These are phyloP conservation scores for Stercorarius parasiticus DNA, from an alignment of 2,113 vertebrate genomes.

Conservation along the genomic window DNA sequence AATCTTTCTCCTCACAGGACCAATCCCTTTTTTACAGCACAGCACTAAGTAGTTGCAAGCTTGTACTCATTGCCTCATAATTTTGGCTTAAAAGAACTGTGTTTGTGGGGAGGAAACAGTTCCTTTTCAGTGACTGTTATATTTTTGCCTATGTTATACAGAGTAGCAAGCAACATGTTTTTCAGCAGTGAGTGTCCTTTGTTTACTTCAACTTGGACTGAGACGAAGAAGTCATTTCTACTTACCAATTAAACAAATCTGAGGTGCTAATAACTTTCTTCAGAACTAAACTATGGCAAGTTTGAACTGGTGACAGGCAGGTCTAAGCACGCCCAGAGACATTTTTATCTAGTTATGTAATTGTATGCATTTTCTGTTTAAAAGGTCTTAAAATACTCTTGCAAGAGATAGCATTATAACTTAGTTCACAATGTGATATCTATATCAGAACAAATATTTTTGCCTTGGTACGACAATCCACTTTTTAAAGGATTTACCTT, in stretches of 20 bases:
- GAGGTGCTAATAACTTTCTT: background rate
- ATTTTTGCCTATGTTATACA: background rate
- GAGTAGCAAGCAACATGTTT: background rate
- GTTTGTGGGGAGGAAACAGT: background rate
- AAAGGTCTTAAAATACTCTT: background rate
- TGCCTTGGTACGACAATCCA: background rate
- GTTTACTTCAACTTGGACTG: background rate
- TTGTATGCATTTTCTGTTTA: background rate
- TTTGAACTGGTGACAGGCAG: background rate
- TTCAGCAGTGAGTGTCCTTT: background rate
- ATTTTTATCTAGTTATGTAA: background rate
- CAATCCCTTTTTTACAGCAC: background rate
- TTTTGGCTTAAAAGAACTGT: background rate
- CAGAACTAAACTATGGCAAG: background rate
- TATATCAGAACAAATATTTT: background rate
- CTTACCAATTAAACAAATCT: background rate
- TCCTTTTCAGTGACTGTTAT: background rate
- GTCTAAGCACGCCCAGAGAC: background rate
- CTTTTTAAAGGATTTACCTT: slow-evolving; percentile 77
- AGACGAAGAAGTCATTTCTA: background rate
- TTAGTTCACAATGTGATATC: background rate
- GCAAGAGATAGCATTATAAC: background rate
- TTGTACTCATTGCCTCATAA: background rate
- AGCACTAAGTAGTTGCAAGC: background rate
- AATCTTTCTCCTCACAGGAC: background rate